Base-by-base conservation (phyloP, 30 jellyfish, hydroid and myxozoan species). In the Aurelia coerulea region DNA sequence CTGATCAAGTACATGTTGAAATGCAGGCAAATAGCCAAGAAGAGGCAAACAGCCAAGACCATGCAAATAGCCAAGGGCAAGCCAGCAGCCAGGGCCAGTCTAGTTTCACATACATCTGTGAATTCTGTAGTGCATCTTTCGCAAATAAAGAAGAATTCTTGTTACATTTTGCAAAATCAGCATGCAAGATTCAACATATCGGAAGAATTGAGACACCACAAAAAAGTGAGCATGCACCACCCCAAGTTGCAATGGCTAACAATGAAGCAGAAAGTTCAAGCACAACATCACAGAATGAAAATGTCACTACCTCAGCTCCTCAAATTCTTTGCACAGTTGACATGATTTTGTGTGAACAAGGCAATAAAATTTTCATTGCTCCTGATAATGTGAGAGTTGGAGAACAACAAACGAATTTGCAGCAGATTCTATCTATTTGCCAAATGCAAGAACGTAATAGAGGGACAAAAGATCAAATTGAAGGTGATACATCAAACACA, bases 301-400 rank as follows among this genome's bases (percentile, higher is more conserved):
- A 15, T 11, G 74, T 60, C 74, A 23, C 86, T 5, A 50, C 35
- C 32, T 64, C 85, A n/a, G 73, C 78, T 7, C 86, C 92, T 18
- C 92, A 83, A 79, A 83, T 83, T 17, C 84, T 83, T 37, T 83
- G 92, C 80, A 83, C 92, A 12, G 86, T 83, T 54, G 92, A 83
- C 46, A 83, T 83, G 92, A 72, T 83, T 37, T 69, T 83, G 3
- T 83, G 92, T 71, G 92, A 83, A 60, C 92, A 83, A 60, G 92
- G 92, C 65, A 83, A 83, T 74, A 83, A 83, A 69, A 83, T 83
- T 52, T 83, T 70, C 33, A 83, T 83, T 42, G 66, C 92, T n/a
- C 92, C 92, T 11, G 92, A 83, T 31, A 75, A 84, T 31, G 5
- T 83, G 16, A 35, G 92, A 39, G 84, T 72, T 35, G 92, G 80